Conservation (phyloP, 2,888 invertebrate species). For the Brassicogethes aeneus region DNA sequence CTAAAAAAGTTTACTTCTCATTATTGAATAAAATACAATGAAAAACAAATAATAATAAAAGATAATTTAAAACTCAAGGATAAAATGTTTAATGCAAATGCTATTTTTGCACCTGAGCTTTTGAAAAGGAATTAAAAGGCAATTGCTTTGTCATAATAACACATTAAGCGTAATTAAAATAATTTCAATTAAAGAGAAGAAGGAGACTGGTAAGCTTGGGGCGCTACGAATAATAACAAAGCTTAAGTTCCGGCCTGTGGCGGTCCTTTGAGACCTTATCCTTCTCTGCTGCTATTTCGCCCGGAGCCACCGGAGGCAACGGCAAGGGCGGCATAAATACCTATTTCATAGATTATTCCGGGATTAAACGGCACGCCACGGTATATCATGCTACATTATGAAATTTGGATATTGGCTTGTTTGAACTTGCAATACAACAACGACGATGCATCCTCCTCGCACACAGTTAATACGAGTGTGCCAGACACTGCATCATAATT, state of each 20-base stretch:
- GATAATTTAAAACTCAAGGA: no score
- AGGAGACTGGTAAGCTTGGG: neutral
- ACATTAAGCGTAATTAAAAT: neutral
- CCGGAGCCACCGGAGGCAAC: neutral
- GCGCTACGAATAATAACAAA: neutral
- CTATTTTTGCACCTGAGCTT: no score
- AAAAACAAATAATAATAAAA: no score
- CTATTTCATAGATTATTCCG: neutral
- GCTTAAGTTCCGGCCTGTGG: neutral
- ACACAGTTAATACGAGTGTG: neutral
- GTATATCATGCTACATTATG: neutral
- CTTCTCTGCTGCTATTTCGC: neutral
- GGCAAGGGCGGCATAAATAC: neutral
- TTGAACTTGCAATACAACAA: neutral
- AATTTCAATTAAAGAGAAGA: neutral
- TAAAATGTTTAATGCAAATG: no score
- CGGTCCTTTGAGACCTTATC: neutral
- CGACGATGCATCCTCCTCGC: no score
- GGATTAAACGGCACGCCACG: neutral
- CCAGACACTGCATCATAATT: neutral
- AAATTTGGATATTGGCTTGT: neutral
- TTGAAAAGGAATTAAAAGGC: no score
- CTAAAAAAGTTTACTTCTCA: no score
- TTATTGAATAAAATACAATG: no score
- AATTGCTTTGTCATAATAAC: no score